Evolutionary conservation across 2,888 invertebrate genomes (phyloP), one percentile per base, ranked within the genome.

Genomic region (Odontocerum albicorne): DNA sequence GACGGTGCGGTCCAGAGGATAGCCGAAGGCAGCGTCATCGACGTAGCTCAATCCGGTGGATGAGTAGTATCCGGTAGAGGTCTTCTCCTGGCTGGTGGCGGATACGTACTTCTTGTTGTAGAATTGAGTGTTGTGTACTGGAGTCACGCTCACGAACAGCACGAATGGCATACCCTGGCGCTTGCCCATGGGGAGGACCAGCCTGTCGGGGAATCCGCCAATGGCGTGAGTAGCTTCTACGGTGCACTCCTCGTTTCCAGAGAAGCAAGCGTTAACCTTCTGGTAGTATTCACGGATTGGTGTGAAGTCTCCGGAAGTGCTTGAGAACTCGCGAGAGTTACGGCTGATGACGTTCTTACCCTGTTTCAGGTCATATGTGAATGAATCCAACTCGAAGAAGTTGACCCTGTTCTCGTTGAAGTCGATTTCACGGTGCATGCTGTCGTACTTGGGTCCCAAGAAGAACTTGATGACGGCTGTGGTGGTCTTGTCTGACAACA

Each of bases 1-100:
- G 65, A 87, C 79, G 27, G 73, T 73, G 61, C 87, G 82, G 71
- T 91, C 88, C 75, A 90, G 84, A 62, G 90, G 90, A 79, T 83
- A 91, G 56, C 87, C 88, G 62, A 85, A 75, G 1, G 88, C 80
- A 67, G 80, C 78, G 44, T 75, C 77, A 70, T 89, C 88, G 60
- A 83, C 15, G 60, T 76, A 77, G 3, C 70, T 73, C 64, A 80
- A 68, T 68, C 78, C 82, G 66, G 76, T 75, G 62, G 27, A 7
- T 27, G 27, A 7, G 4, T 27, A 7, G 10, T 4, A 7, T 27
- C 27, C 27, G 6, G 10, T 7, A 27, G 10, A 27, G 4, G 27
- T 27, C 10, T 4, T 27, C 6, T 10, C 27, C 8, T 8, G 10
- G 4, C 8, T 17, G 4, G 21, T 40, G 2, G 7, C 10, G 7